Base-by-base conservation (phyloP, 2,113 vertebrate genomes). In the Microcebus griseorufus region DNA sequence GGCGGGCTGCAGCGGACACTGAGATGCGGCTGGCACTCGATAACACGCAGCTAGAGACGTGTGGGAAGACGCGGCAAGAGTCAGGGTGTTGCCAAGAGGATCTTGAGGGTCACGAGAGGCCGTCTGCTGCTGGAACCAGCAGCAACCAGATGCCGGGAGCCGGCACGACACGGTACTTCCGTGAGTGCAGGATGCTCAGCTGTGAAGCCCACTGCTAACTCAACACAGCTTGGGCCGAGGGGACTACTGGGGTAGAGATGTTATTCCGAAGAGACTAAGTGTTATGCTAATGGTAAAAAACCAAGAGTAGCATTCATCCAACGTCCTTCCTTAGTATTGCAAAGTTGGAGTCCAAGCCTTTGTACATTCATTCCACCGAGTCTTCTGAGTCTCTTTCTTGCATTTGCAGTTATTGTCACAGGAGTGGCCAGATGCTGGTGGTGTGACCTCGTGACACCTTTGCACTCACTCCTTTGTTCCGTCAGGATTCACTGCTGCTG, bases 171-270 rank as follows among this genome's bases (percentile, higher is more conserved):
- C 16, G 17, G 18, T 34, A 6, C 11, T 18, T 39, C 25, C 27
- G 39, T 6, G 42, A 37, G 20, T 80, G 62, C 34, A 27, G 79
- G 29, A 62, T n/a, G n/a, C 39, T 37, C 64, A 18, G 1, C 12
- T 12, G 4, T 62, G 53, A 88, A 73, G 42, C 23, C 29, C 4
- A 9, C 62, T 58, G 3, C 9, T 17, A 45, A 65, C 37, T 64
- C 42, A 51, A 12, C 11, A 22, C 5, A 23, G 22, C 75, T 45
- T 53, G 42, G 5, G 10, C 11, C 29, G 27, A 45, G 51, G 34
- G 27, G 13, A 39, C 13, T 9, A 18, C 18, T 25, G 18, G 1
- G 13, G 25, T 45, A 5, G 16, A 8, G 32, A n/a, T 2, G 6
- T 45, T 37, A 12, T 12, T 5, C 20, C 3, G 73, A 72, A 78